phyloP scores from a whole-genome alignment of 2,888 invertebrate species.

The Vesta saturnalis region DNA sequence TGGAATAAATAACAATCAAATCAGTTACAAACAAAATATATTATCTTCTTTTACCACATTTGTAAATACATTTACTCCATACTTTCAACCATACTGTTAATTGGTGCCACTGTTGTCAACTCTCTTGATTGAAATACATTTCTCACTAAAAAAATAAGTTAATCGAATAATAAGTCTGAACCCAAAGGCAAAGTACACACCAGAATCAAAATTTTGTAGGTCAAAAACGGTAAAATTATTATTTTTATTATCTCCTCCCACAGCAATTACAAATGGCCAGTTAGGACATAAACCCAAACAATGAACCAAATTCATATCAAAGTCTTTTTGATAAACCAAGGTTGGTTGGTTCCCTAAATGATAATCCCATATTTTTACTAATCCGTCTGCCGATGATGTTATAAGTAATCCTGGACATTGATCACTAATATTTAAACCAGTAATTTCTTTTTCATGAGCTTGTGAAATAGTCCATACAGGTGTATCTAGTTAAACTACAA shows the following conservation, averaged over 20 bases:
- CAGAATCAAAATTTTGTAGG: constrained; percentile 67
- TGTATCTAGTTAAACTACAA: constrained; percentile 43
- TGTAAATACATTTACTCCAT: no score
- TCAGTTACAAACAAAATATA: no score
- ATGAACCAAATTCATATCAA: constrained; percentile 77
- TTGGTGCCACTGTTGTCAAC: no score
- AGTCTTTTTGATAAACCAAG: constrained; percentile 64
- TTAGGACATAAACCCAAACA: constrained; percentile 83
- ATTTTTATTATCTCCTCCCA: constrained; percentile 87
- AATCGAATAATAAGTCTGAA: neutral
- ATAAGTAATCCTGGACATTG: constrained; percentile 79
- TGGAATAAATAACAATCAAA: no score
- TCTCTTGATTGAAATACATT: no score
- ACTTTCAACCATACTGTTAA: no score
- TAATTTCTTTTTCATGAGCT: constrained; percentile 86
- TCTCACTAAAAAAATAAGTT: no score
- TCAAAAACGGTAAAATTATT: constrained; percentile 77
- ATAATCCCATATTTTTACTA: constrained; percentile 88
- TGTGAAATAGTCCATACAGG: constrained; percentile 57
- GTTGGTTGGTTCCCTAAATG: constrained; percentile 55
- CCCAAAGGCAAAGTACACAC: constrained; percentile 57
- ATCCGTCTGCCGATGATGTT: constrained; percentile 82
- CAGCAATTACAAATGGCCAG: constrained; percentile 79
- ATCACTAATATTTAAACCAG: constrained; percentile 80
- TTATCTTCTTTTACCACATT: no score